phyloP scores from a whole-genome alignment of 2,113 vertebrate species.

The Phrynocephalus versicolor region DNA sequence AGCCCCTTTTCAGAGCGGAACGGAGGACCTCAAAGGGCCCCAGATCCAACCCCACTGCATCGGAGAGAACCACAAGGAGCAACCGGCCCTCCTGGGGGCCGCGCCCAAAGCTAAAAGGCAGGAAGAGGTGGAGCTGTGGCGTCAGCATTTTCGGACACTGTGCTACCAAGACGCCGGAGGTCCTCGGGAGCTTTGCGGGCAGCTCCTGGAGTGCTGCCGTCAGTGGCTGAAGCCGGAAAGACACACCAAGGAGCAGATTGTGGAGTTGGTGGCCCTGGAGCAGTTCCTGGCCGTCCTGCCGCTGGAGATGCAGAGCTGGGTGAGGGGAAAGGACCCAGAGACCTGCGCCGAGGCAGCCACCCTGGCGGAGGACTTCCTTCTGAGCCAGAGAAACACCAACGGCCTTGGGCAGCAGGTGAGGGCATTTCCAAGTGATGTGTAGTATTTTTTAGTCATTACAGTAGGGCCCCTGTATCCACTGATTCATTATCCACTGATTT shows the following conservation, averaged over 20 bases:
- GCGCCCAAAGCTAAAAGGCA: background rate
- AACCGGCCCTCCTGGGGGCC: no score
- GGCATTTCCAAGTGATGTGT: background rate
- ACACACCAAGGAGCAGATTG: background rate
- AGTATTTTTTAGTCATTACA: no score
- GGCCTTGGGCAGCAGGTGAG: background rate
- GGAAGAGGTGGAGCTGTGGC: background rate
- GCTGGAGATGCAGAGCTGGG: background rate
- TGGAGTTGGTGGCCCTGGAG: background rate
- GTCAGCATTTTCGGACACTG: background rate
- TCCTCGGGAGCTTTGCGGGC: background rate
- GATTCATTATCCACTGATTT: no score
- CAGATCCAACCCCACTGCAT: background rate
- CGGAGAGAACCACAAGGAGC: background rate
- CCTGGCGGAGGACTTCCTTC: background rate
- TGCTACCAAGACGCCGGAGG: background rate
- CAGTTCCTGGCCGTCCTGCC: background rate
- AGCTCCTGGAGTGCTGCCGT: background rate
- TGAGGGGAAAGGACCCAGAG: background rate
- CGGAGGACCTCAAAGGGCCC: background rate
- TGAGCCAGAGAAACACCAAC: background rate
- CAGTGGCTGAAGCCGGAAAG: background rate
- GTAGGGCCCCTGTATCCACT: no score
- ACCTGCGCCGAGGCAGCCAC: background rate
- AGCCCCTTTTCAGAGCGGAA: background rate